A percentile compares a stretch with the other conserved stretches of the same genome.
Conservation (phyloP, 2,113 vertebrate species). For the Cyrtonyx montezumae region DNA sequence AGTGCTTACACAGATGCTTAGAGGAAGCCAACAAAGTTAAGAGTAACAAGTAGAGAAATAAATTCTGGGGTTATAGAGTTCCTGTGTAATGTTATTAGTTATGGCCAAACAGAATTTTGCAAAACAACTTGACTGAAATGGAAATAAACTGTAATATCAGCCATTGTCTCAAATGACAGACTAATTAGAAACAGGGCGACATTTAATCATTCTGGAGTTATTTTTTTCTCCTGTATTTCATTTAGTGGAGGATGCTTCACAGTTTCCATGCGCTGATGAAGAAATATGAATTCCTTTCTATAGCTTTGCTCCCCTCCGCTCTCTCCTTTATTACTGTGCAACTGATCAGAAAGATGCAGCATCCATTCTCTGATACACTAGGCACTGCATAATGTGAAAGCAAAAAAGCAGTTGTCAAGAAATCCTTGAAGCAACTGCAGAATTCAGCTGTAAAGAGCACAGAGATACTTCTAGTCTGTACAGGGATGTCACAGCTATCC, state of each 20-base stretch:
- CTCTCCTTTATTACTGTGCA: constrained; percentile 3
- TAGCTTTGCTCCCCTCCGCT: neutral
- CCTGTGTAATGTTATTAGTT: neutral
- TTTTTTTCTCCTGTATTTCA: neutral
- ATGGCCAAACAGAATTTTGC: neutral
- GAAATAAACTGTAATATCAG: neutral
- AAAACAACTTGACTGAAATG: neutral
- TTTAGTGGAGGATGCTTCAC: neutral
- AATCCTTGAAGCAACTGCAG: neutral
- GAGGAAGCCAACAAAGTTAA: neutral
- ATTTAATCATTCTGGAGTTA: neutral
- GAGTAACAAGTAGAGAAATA: neutral
- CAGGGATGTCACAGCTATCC: neutral
- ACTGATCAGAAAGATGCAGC: constrained; percentile 22
- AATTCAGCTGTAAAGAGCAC: neutral
- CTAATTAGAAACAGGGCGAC: neutral
- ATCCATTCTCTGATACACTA: neutral
- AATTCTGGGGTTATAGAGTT: neutral
- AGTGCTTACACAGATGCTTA: neutral
- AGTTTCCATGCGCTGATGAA: constrained; percentile 8
- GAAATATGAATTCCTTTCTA: neutral
- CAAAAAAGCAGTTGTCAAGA: neutral
- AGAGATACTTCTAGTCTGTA: neutral
- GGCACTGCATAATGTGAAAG: neutral
- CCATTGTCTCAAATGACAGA: neutral